Evolutionary conservation across 2,888 invertebrate genomes (phyloP).

Genomic region (Pollenia angustigena): DNA sequence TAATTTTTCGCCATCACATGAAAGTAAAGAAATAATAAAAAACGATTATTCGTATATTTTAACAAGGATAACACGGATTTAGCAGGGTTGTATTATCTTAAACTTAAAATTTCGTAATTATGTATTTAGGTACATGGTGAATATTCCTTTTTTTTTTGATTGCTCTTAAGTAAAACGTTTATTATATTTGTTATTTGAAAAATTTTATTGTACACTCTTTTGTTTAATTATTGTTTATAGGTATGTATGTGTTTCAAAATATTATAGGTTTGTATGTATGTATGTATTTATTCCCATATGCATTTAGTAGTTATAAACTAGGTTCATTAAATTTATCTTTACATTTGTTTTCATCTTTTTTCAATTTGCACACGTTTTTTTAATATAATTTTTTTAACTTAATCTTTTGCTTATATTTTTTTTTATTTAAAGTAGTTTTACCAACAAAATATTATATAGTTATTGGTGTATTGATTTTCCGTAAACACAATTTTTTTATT

Average conservation of each 20-base stretch:
- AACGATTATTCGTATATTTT: constrained; percentile 57
- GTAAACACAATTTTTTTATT: constrained; percentile 56
- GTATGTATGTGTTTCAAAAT: constrained; percentile 13
- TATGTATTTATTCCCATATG: not conserved
- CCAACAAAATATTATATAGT: constrained; percentile 55
- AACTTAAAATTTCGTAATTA: not conserved
- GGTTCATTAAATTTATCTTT: constrained; percentile 28
- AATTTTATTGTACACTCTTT: constrained; percentile 11
- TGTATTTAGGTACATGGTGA: not conserved
- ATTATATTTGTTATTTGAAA: not conserved
- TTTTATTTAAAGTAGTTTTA: constrained; percentile 23
- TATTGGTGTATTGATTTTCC: constrained; percentile 70
- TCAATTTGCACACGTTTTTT: constrained; percentile 20
- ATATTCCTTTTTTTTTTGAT: not conserved
- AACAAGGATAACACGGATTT: constrained; percentile 60
- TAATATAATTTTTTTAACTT: not conserved
- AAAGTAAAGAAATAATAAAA: constrained; percentile 57
- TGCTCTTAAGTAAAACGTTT: not conserved
- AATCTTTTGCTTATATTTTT: not conserved
- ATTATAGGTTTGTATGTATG: not conserved
- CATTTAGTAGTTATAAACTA: not conserved
- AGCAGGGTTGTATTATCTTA: constrained; percentile 40
- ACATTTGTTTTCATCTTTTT: constrained; percentile 35
- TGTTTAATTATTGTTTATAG: not conserved
- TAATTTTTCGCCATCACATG: constrained; percentile 66